phyloP scores from a whole-genome alignment of 2,113 vertebrate genomes.

The Rousettus leschenaultii region DNA sequence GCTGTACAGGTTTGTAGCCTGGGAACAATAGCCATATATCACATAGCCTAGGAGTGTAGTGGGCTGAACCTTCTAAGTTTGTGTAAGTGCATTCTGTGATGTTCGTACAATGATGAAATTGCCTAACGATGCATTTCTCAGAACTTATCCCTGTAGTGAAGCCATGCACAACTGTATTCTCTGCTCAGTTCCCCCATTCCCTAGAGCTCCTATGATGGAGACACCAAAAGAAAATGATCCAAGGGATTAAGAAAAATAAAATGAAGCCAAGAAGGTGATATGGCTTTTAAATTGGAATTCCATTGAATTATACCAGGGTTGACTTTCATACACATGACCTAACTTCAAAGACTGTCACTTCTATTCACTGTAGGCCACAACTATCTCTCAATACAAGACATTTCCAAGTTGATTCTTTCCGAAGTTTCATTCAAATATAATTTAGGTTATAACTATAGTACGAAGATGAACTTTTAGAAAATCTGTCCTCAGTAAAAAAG shows the following conservation, averaged over 20 bases:
- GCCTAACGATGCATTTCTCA: background rate
- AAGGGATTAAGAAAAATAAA: conserved; percentile 36
- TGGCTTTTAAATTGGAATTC: conserved; percentile 29
- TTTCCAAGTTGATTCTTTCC: background rate
- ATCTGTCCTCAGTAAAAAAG: background rate
- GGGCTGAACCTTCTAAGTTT: background rate
- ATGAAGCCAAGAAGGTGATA: background rate
- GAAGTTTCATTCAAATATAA: conserved; percentile 17
- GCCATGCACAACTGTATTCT: background rate
- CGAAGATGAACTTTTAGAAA: background rate
- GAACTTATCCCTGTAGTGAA: background rate
- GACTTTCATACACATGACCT: conserved; percentile 22
- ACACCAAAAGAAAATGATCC: conserved; percentile 44
- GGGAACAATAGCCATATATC: background rate
- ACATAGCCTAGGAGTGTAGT: background rate
- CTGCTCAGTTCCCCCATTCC: background rate
- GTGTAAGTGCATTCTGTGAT: background rate
- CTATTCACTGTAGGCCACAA: background rate
- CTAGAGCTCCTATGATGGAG: background rate
- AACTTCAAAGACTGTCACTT: conserved; percentile 43
- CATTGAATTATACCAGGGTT: background rate
- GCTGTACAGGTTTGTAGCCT: background rate
- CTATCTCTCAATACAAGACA: background rate
- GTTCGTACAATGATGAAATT: background rate
- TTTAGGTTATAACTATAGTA: background rate